Conservation (phyloP, 1,140 invertebrate genomes). For the Cephus cinctus region DNA sequence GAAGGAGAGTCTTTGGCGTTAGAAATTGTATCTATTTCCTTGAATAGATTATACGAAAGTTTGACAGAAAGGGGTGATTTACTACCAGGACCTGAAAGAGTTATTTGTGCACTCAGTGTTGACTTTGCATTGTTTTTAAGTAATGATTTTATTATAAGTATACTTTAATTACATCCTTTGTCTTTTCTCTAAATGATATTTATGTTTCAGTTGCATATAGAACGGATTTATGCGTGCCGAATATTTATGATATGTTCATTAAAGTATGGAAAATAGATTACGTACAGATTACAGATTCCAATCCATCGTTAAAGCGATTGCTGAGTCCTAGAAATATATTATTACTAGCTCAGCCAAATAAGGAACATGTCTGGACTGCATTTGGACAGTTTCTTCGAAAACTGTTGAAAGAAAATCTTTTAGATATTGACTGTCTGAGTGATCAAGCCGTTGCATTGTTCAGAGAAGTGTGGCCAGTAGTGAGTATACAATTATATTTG, state of each 20-base stretch:
- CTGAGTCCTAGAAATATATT: slow-evolving; percentile 52
- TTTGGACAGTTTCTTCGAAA: slow-evolving; percentile 40
- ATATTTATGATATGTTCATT: slow-evolving; percentile 42
- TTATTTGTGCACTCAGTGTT: slow-evolving; percentile 36
- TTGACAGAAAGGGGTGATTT: slow-evolving; percentile 40
- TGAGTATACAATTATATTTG: slow-evolving; percentile 26
- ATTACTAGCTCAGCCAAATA: slow-evolving; percentile 38
- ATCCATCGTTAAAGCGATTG: slow-evolving; percentile 37
- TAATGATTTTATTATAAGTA: slow-evolving; percentile 22
- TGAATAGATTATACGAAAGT: slow-evolving; percentile 28
- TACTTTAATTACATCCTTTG: slow-evolving; percentile 4
- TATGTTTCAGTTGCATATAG: slow-evolving; percentile 40
- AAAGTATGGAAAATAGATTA: slow-evolving; percentile 41
- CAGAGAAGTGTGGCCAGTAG: slow-evolving; percentile 50
- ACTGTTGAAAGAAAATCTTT: slow-evolving; percentile 41
- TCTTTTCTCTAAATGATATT: too few species aligned
- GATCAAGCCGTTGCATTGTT: slow-evolving; percentile 52
- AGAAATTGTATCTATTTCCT: slow-evolving; percentile 22
- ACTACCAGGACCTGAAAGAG: slow-evolving; percentile 26
- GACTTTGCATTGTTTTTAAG: slow-evolving; percentile 46
- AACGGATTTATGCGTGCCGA: slow-evolving; percentile 33
- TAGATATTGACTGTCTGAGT: slow-evolving; percentile 45
- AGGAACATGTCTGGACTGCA: slow-evolving; percentile 32
- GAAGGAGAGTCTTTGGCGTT: slow-evolving; percentile 27
- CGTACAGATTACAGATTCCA: slow-evolving; percentile 23